Percentiles rank a stretch among this genome's conserved stretches.
These are phyloP conservation scores for Caradrina clavipalpis DNA, from an alignment of 2,888 invertebrate species.

Conservation along the genomic window DNA sequence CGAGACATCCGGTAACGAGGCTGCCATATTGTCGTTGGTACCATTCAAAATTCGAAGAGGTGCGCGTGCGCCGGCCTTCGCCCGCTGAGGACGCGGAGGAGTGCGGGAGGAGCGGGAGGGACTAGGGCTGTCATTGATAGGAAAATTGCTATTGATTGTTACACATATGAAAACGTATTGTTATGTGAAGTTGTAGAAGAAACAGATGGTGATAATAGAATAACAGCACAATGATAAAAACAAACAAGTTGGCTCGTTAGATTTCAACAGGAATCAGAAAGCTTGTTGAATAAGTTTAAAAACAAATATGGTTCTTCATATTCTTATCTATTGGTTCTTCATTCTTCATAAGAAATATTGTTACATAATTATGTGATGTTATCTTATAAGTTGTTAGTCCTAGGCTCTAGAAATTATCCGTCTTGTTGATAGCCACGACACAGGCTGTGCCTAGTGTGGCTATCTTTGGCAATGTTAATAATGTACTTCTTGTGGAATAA, in stretches of 20 bases:
- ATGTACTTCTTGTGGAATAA: no score
- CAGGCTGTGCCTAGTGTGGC: no score
- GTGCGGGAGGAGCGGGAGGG: constrained; percentile 61
- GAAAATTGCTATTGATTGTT: constrained; percentile 6
- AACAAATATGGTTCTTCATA: not conserved
- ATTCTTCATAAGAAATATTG: no score
- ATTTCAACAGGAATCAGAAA: not conserved
- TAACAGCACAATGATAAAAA: not conserved
- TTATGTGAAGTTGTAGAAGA: not conserved
- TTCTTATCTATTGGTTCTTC: no score
- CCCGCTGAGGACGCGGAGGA: constrained; percentile 70
- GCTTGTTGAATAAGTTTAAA: not conserved
- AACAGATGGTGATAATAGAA: not conserved
- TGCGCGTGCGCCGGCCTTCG: constrained; percentile 82
- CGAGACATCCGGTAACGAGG: constrained; percentile 78
- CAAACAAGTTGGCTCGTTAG: not conserved
- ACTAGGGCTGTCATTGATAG: constrained; percentile 63
- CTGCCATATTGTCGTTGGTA: constrained; percentile 78
- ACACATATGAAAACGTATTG: not conserved
- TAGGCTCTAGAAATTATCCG: no score
- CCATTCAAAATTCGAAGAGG: constrained; percentile 76
- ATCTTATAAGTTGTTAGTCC: no score
- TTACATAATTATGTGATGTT: no score
- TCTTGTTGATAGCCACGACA: no score
- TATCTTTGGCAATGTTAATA: no score